Base-by-base conservation (phyloP, 1,140 invertebrate species). In the Belonocnema kinseyi region DNA sequence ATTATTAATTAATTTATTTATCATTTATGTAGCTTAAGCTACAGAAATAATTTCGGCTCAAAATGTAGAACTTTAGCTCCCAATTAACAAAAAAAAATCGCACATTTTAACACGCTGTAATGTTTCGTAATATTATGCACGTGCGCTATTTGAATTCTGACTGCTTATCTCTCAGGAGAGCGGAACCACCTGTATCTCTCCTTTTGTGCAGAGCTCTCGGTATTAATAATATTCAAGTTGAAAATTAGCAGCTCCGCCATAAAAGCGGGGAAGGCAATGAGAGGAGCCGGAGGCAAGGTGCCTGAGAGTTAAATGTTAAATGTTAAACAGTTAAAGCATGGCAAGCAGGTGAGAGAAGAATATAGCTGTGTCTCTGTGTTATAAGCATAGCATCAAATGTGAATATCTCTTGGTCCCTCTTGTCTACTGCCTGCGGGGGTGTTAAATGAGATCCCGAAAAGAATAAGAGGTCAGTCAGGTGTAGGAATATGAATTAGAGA, bases 401-500 rank as follows among this genome's bases (percentile, higher is more conserved):
- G 19, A 61, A 61, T 61, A 61, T 61, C 58, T 77, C 51, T 54
- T 79, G 73, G 77, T 77, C 74, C 79, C 78, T 81, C 79, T 82
- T 78, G 77, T 80, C 71, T 19, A 61, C 21, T 80, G 88, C 88
- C 88, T 75, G 85, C 88, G 89, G 89, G 89, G 89, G 88, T 84
- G 89, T 88, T 89, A 88, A 89, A 90, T 89, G 89, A 89, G 89
- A 89, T 85, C 80, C 79, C 73, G 17, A 71, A 78, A 80, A 80
- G 80, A 80, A 84, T 84, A 82, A 84, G 82, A 82, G 80, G 87
- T 87, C 86, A 89, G 89, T 90, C 89, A 90, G 89, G 89, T 90
- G 89, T 86, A 87, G 72, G 89, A 88, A 89, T 90, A 90, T 88
- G 89, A 90, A 90, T 90, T 89, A 88, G 83, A 85, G 82, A 52